Evolutionary conservation across 2,888 invertebrate genomes (phyloP).

Genomic region (Cataglyphis livida): DNA sequence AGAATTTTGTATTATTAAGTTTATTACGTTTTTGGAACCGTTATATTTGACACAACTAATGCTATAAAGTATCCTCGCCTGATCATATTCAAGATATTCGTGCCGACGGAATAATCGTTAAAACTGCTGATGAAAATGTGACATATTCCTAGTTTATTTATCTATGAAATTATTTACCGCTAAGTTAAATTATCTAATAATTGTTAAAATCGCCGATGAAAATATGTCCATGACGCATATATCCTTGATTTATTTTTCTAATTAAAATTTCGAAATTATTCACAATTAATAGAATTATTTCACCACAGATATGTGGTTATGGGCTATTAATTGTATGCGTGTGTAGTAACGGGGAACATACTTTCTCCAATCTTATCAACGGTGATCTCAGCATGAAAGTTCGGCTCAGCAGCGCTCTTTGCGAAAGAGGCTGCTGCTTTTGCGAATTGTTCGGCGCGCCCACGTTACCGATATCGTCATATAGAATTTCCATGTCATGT

Average conservation of each 20-base stretch:
- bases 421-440: slow-evolving; percentile 56
- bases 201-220: slow-evolving; percentile 1
- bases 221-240: neutral
- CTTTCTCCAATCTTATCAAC: slow-evolving; percentile 73
- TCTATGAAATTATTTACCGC: slow-evolving; percentile 50
- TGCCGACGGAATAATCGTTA: neutral
- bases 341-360: slow-evolving; percentile 63
- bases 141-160: slow-evolving; percentile 25
- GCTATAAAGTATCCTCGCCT: slow-evolving; percentile 2
- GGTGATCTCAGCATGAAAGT: slow-evolving; percentile 71
- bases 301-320: slow-evolving; percentile 53
- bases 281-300: slow-evolving; percentile 7
- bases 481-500: slow-evolving; percentile 23
- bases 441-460: slow-evolving; percentile 59
- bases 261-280: slow-evolving; percentile 37
- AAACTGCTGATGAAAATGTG: neutral
- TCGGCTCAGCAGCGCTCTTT: slow-evolving; percentile 64
- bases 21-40: neutral
- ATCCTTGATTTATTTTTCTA: slow-evolving; percentile 35
- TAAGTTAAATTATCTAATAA: neutral
- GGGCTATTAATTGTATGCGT: slow-evolving; percentile 69
- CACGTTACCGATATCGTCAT: slow-evolving; percentile 44
- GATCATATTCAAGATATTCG: neutral
- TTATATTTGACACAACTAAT: slow-evolving; percentile 3
- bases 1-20: neutral